Evolutionary conservation across 2,113 vertebrate genomes (phyloP), one percentile per base, ranked within the genome.

Genomic region (Ammodramus savannarum): DNA sequence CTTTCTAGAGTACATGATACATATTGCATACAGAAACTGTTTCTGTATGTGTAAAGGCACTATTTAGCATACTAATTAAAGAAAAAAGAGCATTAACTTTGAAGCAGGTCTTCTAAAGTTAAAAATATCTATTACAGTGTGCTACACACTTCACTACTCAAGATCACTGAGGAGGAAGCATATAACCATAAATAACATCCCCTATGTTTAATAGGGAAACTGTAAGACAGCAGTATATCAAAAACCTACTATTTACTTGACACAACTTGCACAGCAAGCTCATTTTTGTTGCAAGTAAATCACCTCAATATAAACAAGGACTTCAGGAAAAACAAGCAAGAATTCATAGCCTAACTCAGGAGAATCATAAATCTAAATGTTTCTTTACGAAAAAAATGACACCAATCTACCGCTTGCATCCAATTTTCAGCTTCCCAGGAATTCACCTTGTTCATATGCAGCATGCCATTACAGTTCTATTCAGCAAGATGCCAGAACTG

Each of bases 241-340:
- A 91, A 90, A 91, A 31, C 65, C 80, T 91, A 74, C 77, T 73
- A 94, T 96, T 94, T 95, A 87, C 52, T 87, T 78, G 86, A 94
- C 57, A 96, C 36, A 58, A 90, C 62, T 74, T 87, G 36, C 90
- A 95, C 66, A 74, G 88, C 80, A 92, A 96, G 79, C 63, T 96
- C 96, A 76, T 90, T 97, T 97, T 91, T 87, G 86, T 66, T 92
- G 31, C 84, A 93, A 89, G 77, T 96, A 97, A 97, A 97, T 75
- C 95, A 92, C 67, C 86, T 91, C 75, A 92, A 44, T 84, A 96
- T 91, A 96, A 96, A 96, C 80, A 97, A 95, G 89, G 27, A 62
- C 91, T 93, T 79, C 44, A 74, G 51, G 54, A 87, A 96, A 96
- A 96, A 93, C 46, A 97, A 95, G 95, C 78, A 81, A 91, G 93